phyloP scores from a whole-genome alignment of 2,888 invertebrate species.

The Colostygia pectinataria region DNA sequence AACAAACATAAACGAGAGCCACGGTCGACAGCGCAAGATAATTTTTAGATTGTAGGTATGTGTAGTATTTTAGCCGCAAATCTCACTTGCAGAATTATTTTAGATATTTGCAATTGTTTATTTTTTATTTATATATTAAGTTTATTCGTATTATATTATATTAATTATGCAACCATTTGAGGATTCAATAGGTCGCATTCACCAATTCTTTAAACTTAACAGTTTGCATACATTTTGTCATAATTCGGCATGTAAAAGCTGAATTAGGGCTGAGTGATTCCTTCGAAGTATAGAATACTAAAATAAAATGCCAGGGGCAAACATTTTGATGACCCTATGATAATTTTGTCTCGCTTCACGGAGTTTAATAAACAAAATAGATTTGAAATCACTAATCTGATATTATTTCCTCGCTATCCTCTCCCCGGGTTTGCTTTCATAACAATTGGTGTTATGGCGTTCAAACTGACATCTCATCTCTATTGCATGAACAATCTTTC shows the following conservation, averaged over 20 bases:
- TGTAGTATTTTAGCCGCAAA: slow-evolving; percentile 1
- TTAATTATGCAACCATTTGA: slow-evolving; percentile 8
- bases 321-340: too few relatives aligned
- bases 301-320: too few relatives aligned
- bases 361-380: neutral
- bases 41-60: too few relatives aligned
- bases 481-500: slow-evolving; percentile 57
- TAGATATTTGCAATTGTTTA: neutral
- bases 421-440: slow-evolving; percentile 69
- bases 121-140: neutral
- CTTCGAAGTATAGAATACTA: too few relatives aligned
- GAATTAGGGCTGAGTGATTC: too few relatives aligned
- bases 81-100: slow-evolving; percentile 2
- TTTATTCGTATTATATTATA: slow-evolving; percentile 1
- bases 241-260: too few relatives aligned
- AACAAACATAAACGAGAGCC: too few relatives aligned
- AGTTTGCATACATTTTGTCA: neutral
- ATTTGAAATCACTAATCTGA: slow-evolving; percentile 38
- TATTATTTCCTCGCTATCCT: slow-evolving; percentile 55
- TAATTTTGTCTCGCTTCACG: too few relatives aligned
- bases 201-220: neutral
- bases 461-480: slow-evolving; percentile 55
- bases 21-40: too few relatives aligned
- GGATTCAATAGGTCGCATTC: slow-evolving; percentile 14
- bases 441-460: slow-evolving; percentile 68